Percentiles rank a stretch among this genome's conserved stretches.
These are phyloP conservation scores for Limnothrissa miodon DNA, from an alignment of 2,113 vertebrate species.

Conservation along the genomic window DNA sequence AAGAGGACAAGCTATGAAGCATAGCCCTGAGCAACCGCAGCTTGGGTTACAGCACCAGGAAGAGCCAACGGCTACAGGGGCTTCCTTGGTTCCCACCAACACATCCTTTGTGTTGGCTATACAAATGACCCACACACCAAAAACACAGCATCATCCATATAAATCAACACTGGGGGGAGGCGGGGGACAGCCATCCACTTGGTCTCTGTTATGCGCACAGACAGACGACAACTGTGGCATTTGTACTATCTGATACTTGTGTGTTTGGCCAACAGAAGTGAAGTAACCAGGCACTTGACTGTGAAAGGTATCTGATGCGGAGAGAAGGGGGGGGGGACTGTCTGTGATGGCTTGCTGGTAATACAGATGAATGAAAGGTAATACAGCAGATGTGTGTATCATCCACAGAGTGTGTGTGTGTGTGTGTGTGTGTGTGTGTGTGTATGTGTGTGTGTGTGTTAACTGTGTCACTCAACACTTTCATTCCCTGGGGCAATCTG, in stretches of 20 bases:
- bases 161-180: background rate
- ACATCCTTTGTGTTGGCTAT: background rate
- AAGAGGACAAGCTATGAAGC: background rate
- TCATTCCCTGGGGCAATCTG: background rate
- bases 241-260: conserved; percentile 60
- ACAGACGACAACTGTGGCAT: conserved; percentile 54
- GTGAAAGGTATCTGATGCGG: conserved; percentile 49
- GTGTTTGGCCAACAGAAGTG: conserved; percentile 68
- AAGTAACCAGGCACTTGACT: conserved; percentile 59
- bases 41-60: background rate
- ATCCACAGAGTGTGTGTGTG: no score
- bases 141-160: background rate
- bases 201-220: background rate
- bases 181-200: background rate
- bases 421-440: background rate
- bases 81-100: background rate
- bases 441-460: background rate
- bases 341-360: conserved; percentile 30
- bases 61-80: background rate
- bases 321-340: no score
- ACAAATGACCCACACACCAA: background rate
- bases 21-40: background rate
- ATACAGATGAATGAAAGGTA: no score
- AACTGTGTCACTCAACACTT: conserved; percentile 6
- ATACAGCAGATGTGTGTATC: conserved; percentile 12